A percentile compares a stretch with the other conserved stretches of the same genome.
Conservation (phyloP, 2,113 vertebrate species). For the Illadopsis cleaveri region DNA sequence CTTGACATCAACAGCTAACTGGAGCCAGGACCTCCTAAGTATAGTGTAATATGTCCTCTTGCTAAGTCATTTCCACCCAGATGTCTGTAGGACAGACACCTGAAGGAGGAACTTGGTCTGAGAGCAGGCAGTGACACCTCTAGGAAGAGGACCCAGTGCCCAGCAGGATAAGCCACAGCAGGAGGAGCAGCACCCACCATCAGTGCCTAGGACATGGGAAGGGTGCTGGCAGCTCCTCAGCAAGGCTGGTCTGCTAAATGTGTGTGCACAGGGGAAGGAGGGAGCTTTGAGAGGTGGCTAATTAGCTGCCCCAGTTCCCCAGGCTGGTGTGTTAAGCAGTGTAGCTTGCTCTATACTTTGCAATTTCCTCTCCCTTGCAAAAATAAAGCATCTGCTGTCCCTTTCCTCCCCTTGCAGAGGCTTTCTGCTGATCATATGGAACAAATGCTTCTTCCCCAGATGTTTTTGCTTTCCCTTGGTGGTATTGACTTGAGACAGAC, state of each 20-base stretch:
- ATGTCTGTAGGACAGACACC: background rate
- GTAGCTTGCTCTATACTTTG: background rate
- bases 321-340: background rate
- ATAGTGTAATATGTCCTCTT: background rate
- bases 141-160: background rate
- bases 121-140: background rate
- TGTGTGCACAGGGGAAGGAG: background rate
- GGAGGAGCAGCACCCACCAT: background rate
- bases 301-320: background rate
- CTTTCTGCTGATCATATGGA: background rate
- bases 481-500: background rate
- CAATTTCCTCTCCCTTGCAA: background rate
- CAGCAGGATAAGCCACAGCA: background rate
- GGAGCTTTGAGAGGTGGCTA: background rate
- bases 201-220: fast-evolving
- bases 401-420: background rate
- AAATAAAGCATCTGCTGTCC: background rate
- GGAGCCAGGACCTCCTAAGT: background rate
- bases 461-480: background rate
- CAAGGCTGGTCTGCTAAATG: background rate
- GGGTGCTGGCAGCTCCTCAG: background rate
- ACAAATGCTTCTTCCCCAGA: background rate
- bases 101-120: background rate
- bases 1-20: background rate
- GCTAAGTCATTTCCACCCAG: background rate